These are phyloP conservation scores for Serranus cabrilla DNA, from an alignment of 2,797 vertebrate species.

Conservation along the genomic window DNA sequence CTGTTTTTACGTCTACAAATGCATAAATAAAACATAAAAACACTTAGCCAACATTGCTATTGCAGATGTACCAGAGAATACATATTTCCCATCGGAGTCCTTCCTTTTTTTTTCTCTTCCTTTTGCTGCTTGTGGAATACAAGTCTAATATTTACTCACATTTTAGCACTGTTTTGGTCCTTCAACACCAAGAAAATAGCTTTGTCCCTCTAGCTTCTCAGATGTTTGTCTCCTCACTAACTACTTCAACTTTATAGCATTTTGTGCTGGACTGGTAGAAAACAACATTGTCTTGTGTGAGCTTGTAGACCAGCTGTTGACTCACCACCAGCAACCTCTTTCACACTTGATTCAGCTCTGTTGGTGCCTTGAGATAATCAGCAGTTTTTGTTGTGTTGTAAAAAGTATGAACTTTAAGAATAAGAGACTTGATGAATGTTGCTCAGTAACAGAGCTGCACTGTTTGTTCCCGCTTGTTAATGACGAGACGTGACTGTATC, in stretches of 20 bases:
- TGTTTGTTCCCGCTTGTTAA: conserved; percentile 5
- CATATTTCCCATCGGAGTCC: neutral
- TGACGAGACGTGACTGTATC: neutral
- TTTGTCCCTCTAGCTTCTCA: neutral
- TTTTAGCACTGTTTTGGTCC: neutral
- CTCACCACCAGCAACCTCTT: neutral
- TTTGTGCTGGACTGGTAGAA: neutral
- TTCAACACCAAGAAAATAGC: neutral
- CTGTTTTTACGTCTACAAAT: too few relatives aligned
- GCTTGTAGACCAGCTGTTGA: neutral
- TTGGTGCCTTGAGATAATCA: neutral
- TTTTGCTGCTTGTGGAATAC: neutral
- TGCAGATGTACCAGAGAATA: neutral
- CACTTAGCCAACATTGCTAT: neutral
- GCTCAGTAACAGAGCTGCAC: conserved; percentile 26
- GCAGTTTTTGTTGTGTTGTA: neutral
- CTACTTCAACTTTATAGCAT: neutral
- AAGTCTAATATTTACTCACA: neutral
- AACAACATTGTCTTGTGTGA: neutral
- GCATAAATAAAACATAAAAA: too few relatives aligned
- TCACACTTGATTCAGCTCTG: conserved; percentile 1
- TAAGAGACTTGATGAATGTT: conserved; percentile 22
- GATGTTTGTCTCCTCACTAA: neutral
- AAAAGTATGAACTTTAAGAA: neutral
- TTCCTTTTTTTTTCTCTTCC: neutral